A percentile compares a stretch with the other conserved stretches of the same genome.
Evolutionary conservation across 2,888 invertebrate species (phyloP).

Genomic region (Tuta absoluta): DNA sequence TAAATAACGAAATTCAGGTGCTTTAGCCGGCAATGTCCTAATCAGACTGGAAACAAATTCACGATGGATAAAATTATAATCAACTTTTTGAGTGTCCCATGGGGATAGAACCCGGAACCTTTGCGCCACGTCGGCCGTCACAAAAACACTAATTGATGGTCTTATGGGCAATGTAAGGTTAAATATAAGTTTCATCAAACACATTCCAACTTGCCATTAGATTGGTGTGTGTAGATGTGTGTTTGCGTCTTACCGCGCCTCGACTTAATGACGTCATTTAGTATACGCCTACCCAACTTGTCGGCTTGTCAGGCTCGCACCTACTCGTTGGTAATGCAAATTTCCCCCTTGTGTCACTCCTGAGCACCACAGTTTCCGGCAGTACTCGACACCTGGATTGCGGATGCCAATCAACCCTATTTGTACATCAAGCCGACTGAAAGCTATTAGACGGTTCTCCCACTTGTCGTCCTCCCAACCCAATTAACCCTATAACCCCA

Average conservation of each 20-base stretch:
- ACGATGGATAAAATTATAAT: no score
- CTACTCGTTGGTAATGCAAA: constrained; percentile 55
- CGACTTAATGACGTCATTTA: constrained; percentile 68
- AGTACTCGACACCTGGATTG: constrained; percentile 62
- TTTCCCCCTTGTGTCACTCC: constrained; percentile 53
- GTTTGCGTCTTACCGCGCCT: constrained; percentile 42
- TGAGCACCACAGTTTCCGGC: constrained; percentile 56
- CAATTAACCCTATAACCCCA: no score
- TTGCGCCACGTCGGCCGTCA: no score
- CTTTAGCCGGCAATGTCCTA: no score
- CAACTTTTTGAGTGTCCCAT: no score
- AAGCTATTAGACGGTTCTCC: no score
- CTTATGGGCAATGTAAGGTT: not conserved
- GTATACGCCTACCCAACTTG: constrained; percentile 59
- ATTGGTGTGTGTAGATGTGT: constrained; percentile 24
- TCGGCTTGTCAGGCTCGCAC: constrained; percentile 54
- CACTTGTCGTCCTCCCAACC: no score
- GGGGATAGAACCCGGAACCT: no score
- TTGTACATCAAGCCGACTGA: constrained; percentile 44
- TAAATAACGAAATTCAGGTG: no score
- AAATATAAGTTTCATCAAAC: not conserved
- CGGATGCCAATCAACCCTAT: constrained; percentile 57
- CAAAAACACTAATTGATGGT: no score
- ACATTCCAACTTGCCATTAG: constrained; percentile 23
- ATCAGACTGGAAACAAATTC: no score